Evolutionary conservation across 2,797 vertebrate genomes (phyloP).

Genomic region (Periparus ater): DNA sequence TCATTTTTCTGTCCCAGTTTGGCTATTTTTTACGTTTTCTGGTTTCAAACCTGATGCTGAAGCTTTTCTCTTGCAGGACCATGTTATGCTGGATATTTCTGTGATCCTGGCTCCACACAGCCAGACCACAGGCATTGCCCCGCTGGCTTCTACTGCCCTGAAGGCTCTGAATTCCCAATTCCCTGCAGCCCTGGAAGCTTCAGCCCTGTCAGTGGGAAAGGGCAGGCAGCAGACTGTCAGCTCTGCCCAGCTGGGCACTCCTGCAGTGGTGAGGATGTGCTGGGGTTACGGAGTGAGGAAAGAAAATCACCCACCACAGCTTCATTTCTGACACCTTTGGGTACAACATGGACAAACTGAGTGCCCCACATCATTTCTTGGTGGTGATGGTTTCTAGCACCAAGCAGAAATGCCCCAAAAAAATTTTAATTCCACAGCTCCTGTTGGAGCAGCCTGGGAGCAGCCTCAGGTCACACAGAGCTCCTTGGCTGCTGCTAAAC

Average conservation of each 20-base stretch:
- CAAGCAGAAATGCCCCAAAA: neutral
- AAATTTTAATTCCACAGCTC: neutral
- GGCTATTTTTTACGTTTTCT: neutral
- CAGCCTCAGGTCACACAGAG: neutral
- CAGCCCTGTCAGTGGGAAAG: conserved; percentile 74
- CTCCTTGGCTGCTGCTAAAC: neutral
- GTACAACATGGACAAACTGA: neutral
- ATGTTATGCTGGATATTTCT: conserved; percentile 84
- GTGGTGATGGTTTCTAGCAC: neutral
- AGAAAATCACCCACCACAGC: too few species aligned
- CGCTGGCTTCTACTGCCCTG: conserved; percentile 83
- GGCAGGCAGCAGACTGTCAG: conserved; percentile 77
- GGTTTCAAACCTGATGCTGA: accelerated
- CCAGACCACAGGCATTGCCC: conserved; percentile 79
- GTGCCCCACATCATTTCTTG: neutral
- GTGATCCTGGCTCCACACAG: conserved; percentile 78
- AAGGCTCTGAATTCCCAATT: conserved; percentile 73
- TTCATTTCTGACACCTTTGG: neutral
- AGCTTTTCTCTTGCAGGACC: conserved; percentile 65
- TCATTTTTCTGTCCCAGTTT: neutral
- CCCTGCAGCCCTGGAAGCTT: conserved; percentile 83
- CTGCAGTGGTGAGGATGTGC: conserved; percentile 69
- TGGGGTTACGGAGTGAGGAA: neutral
- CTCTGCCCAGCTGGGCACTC: conserved; percentile 80
- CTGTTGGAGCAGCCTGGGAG: neutral